These are phyloP conservation scores for Tinea semifulvella DNA, from an alignment of 2,888 invertebrate species.

Conservation along the genomic window DNA sequence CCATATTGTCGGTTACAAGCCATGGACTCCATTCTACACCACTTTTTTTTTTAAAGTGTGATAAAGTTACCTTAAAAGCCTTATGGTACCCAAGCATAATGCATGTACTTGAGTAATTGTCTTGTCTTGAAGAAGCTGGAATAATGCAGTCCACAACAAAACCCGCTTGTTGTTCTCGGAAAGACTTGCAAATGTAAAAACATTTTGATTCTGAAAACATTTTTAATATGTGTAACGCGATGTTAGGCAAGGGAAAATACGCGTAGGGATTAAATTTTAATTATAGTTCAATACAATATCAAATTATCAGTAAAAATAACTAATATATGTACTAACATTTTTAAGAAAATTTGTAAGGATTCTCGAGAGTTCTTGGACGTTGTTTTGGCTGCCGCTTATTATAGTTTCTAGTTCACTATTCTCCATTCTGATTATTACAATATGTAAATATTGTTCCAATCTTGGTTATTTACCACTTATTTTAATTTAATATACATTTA, in stretches of 20 bases:
- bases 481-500: too few relatives aligned
- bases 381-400: background rate
- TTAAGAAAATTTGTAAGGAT: slow-evolving; percentile 1
- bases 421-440: background rate
- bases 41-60: too few relatives aligned
- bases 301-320: background rate
- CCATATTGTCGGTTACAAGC: too few relatives aligned
- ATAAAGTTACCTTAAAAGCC: slow-evolving; percentile 71
- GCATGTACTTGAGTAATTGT: slow-evolving; percentile 51
- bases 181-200: slow-evolving; percentile 70
- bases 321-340: background rate
- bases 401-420: background rate
- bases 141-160: slow-evolving; percentile 70
- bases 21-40: too few relatives aligned
- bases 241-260: too few relatives aligned
- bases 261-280: too few relatives aligned
- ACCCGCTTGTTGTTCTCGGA: slow-evolving; percentile 59
- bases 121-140: slow-evolving; percentile 62
- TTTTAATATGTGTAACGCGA: too few relatives aligned
- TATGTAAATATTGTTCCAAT: too few relatives aligned
- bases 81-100: slow-evolving; percentile 67
- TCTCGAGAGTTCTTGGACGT: background rate
- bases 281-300: too few relatives aligned
- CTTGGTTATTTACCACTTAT: too few relatives aligned
- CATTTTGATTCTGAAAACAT: slow-evolving; percentile 51